Base-by-base conservation (phyloP, 1,140 invertebrate species). In the Solenopsis invicta region DNA sequence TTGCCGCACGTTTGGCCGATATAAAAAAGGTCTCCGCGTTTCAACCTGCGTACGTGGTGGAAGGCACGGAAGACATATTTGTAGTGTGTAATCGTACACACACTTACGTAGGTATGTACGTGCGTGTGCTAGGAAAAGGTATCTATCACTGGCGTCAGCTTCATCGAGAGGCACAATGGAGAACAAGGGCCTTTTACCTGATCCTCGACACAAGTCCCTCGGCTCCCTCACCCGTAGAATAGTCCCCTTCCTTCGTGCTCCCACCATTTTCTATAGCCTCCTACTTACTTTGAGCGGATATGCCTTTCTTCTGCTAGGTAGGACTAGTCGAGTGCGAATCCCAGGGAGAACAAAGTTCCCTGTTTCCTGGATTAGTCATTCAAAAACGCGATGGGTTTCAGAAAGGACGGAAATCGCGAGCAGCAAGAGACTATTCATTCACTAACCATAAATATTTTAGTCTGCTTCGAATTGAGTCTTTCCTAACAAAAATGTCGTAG, bases 101-200 rank as follows among this genome's bases (percentile, higher is more conserved):
- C 18, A 16, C 8, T 9, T 24, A 24, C 18, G 61, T 62, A 16
- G 0, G 24, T 66, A 24, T 13, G 3, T 59, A 4, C 24, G 56
- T 62, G 56, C 13, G 16, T 75, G 9, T 67, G 72, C 88, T 72
- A 87, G 69, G 78, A 89, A 29, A 87, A 91, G 84, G 85, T 92
- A 93, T 89, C 92, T 94, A 93, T 93, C 93, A 92, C 82, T 89
- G 78, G 86, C 93, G 93, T 94, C 93, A 94, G 93, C 93, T 93
- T 85, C 74, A 91, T 76, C 91, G 71, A 52, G 86, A 56, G 86
- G 86, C 62, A 92, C 93, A 93, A 94, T 93, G 84, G 91, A 92
- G 90, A 88, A 91, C 90, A 92, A 92, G 91, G 87, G 93, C 88
- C 90, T 90, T 89, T 13, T 93, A 88, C 94, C 91, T 92, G 91